These are phyloP conservation scores for Neotoxoptera formosana DNA, from an alignment of 1,140 invertebrate genomes.

Conservation along the genomic window DNA sequence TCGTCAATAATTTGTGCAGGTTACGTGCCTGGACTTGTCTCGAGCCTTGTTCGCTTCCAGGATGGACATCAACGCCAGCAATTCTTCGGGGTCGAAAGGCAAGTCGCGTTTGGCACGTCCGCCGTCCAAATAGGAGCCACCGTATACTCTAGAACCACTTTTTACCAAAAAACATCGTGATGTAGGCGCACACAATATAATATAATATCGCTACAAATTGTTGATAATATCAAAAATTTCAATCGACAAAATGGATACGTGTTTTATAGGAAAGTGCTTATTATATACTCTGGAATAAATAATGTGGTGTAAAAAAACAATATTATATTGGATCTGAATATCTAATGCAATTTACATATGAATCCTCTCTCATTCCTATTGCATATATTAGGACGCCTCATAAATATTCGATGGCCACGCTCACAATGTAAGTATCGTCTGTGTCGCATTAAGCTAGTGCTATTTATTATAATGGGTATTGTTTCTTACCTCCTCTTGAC, in stretches of 20 bases:
- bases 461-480: neutral
- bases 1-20: too few species aligned
- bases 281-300: neutral
- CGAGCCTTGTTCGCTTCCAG: slow-evolving; percentile 63
- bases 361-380: neutral
- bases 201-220: neutral
- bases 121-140: slow-evolving; percentile 10
- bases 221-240: neutral
- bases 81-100: slow-evolving; percentile 63
- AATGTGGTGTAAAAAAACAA: neutral
- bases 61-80: slow-evolving; percentile 63
- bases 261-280: too few species aligned
- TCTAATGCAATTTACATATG: neutral
- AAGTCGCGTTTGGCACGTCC: slow-evolving; percentile 63
- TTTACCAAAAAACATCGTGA: neutral
- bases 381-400: neutral
- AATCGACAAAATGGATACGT: neutral
- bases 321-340: neutral
- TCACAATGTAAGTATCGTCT: neutral
- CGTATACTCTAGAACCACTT: slow-evolving; percentile 28
- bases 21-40: slow-evolving; percentile 36
- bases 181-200: neutral
- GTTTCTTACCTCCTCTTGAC: slow-evolving; percentile 50
- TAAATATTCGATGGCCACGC: neutral
- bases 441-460: neutral